A percentile compares a stretch with the other conserved stretches of the same genome.
phyloP scores from a whole-genome alignment of 2,888 invertebrate genomes.

The Pomacea canaliculata region DNA sequence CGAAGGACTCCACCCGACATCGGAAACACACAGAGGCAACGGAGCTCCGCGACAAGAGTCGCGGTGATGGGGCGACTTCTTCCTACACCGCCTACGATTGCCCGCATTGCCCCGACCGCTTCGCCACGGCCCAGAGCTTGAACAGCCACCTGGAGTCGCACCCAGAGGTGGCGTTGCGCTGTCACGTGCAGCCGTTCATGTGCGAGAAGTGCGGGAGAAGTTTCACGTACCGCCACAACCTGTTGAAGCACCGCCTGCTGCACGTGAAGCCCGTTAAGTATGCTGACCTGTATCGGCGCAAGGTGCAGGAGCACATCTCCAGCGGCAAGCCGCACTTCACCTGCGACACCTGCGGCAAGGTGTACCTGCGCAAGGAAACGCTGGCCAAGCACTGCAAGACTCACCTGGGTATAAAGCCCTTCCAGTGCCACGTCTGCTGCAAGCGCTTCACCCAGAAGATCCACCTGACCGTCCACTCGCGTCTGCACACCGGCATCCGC shows the following conservation, averaged over 20 bases:
- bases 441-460: constrained; percentile 34
- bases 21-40: too few species aligned
- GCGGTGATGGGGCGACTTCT: neutral
- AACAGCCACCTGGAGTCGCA: constrained; percentile 35
- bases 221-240: constrained; percentile 34
- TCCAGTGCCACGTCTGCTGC: constrained; percentile 24
- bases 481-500: constrained; percentile 33
- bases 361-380: constrained; percentile 34
- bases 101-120: constrained; percentile 32
- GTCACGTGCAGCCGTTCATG: constrained; percentile 35
- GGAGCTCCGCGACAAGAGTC: neutral
- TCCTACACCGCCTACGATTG: constrained; percentile 32
- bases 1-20: neutral
- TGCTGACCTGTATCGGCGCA: constrained; percentile 26
- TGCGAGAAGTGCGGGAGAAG: constrained; percentile 29
- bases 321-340: constrained; percentile 31
- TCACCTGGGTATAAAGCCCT: constrained; percentile 33
- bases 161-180: constrained; percentile 28
- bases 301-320: constrained; percentile 29
- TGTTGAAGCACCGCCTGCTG: constrained; percentile 28
- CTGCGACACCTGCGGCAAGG: constrained; percentile 27
- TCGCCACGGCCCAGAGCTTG: constrained; percentile 34
- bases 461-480: constrained; percentile 34
- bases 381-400: constrained; percentile 32
- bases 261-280: constrained; percentile 32